Base-by-base conservation (phyloP, 2,113 vertebrate species). In the Columbina picui region DNA sequence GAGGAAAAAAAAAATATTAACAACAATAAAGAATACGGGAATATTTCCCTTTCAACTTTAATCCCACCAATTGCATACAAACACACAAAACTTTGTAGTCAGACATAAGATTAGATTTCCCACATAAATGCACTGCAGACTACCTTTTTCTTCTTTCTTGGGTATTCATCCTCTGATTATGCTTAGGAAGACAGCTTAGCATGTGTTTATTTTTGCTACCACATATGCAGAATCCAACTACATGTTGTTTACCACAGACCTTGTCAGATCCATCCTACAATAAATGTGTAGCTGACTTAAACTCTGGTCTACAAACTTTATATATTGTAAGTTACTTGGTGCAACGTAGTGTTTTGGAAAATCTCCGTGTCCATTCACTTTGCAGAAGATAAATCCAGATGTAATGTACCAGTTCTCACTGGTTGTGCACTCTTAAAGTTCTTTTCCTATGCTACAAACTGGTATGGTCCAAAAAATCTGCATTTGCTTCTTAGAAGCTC, bases 41-140 rank as follows among this genome's bases (percentile, higher is more conserved):
- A 64, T 78, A 79, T 73, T 91, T 91, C n/a, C 81, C 84, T 87
- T 95, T 86, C 39, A 81, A 71, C 39, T 89, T 81, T 82, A 90
- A 95, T 89, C 74, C 49, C 49, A 69, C n/a, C n/a, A 79, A 57
- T 16, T 61, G 43, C n/a, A 73, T 45, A 26, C 30, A 96, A 82
- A 93, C 12, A 76, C 20, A 57, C 7, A 95, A 84, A 87, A 57
- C 23, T 85, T 87, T 76, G 32, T 32, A 89, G 43, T 56, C 56
- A 89, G 53, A 91, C 25, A 41, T 76, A 71, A 82, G 43, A 97
- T 87, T 69, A 57, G 57, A 76, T 93, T 90, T 87, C 32, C 68
- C 38, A 53, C 30, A 39, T 63, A 64, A 84, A 60, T 86, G 53
- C 52, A 84, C 74, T 90, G 8, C 45, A 73, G 67, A 55, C 29